Evolutionary conservation across 2,113 vertebrate species (phyloP).

Genomic region (Ellobius talpinus): DNA sequence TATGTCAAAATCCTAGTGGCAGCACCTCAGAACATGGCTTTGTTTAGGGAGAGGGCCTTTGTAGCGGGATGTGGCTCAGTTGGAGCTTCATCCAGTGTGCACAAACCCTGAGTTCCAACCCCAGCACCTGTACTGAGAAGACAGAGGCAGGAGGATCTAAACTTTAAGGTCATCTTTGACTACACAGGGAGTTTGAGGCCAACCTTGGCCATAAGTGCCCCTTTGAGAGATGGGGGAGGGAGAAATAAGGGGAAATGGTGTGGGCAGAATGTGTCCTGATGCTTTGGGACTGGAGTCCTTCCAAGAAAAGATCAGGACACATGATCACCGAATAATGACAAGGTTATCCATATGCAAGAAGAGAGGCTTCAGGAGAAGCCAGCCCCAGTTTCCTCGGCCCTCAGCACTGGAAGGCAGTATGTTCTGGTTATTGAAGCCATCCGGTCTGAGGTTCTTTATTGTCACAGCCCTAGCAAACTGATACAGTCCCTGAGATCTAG

Average conservation of each 20-base stretch:
- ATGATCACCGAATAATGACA: not conserved
- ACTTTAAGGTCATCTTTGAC: not conserved
- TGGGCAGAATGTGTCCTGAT: not conserved
- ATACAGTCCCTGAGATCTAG: not conserved
- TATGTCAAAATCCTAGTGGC: not conserved
- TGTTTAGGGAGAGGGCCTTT: not conserved
- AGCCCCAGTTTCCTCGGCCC: fast-evolving
- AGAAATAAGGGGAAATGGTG: not conserved
- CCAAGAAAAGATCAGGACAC: not conserved
- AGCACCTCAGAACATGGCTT: not conserved
- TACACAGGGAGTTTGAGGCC: not conserved
- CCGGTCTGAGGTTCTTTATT: not conserved
- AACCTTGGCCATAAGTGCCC: not conserved
- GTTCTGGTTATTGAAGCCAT: not conserved
- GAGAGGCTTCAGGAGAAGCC: not conserved
- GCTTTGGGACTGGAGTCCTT: not conserved
- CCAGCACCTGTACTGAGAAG: not conserved
- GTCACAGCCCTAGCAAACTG: not conserved
- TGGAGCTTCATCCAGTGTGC: not conserved
- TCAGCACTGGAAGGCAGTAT: not conserved
- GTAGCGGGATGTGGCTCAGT: not conserved
- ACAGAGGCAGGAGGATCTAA: not conserved
- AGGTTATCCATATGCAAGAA: not conserved
- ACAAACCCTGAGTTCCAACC: not conserved
- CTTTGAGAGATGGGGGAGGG: not conserved